Base-by-base conservation (phyloP, 2,888 invertebrate genomes). In the Dioctria linearis region DNA sequence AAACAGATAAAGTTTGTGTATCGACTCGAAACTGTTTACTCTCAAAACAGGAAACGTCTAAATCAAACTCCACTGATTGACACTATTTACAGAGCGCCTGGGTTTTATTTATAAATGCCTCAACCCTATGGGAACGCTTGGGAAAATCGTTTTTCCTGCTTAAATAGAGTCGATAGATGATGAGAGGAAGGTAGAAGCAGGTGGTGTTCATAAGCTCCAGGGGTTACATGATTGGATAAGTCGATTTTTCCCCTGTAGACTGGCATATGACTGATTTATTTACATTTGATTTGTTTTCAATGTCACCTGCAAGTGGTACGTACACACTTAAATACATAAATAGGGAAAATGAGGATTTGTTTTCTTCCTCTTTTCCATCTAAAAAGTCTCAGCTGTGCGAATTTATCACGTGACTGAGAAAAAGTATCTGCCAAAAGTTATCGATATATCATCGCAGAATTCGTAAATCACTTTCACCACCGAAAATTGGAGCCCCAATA, bases 201-300 rank as follows among this genome's bases (percentile, higher is more conserved):
- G 25, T 25, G 54, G 54, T 8, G 8, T 11, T 54, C 11, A n/a
- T n/a, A 11, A 54, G n/a, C 4, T 54, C 11, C 54, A 25, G 54
- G 11, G n/a, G 11, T 25, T 25, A 25, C 0, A 25, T 39, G 61
- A 25, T 5, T 61, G 61, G 8, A 4, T 25, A 25, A 25, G 25
- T 61, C 37, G 6, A 61, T 39, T 61, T 61, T 25, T 37, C 6
- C 61, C 37, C 4, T 5, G 37, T 25, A 61, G 61, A 39, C 61
- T 8, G 39, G 8, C 61, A 61, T 61, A 61, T 61, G 61, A 61
- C 61, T 61, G 61, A 61, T 61, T 61, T 61, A 61, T 61, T 61
- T 61, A 61, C 61, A 25, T 61, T 61, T 61, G 61, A 61, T 61
- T 61, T 39, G 61, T 25, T 61, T 39, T 61, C 39, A 39, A 61